These are phyloP conservation scores for Pseudorasbora parva DNA, from an alignment of 2,113 vertebrate species.

Conservation along the genomic window DNA sequence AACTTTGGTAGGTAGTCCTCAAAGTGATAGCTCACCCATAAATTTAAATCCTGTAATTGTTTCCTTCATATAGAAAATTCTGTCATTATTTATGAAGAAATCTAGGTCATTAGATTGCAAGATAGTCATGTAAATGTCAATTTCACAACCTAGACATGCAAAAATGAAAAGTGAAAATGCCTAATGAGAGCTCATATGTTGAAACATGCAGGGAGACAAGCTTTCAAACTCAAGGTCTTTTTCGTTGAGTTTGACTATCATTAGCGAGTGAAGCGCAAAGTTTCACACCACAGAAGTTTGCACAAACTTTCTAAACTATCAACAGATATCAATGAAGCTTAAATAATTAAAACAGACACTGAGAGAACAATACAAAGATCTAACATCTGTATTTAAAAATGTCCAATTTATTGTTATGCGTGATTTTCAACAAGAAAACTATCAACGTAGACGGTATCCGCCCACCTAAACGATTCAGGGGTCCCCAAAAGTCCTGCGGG, in stretches of 20 bases:
- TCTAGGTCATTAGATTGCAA: neutral
- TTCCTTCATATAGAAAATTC: neutral
- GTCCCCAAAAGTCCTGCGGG: neutral
- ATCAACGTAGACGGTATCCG: neutral
- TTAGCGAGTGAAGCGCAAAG: neutral
- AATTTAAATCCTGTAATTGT: neutral
- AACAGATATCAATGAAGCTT: neutral
- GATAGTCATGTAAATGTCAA: neutral
- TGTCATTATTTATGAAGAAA: too few species aligned
- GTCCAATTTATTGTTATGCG: neutral
- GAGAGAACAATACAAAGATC: neutral
- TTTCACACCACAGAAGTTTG: slow-evolving; percentile 9
- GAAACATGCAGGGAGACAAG: neutral
- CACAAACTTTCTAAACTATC: neutral
- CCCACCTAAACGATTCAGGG: neutral
- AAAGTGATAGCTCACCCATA: neutral
- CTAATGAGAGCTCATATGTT: neutral
- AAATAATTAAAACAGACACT: neutral
- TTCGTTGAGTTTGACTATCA: neutral
- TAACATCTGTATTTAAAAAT: neutral
- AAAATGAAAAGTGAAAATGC: neutral
- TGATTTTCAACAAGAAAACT: neutral
- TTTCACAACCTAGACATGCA: neutral
- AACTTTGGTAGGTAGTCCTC: neutral
- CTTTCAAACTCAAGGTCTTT: neutral